Evolutionary conservation across 2,113 vertebrate species (phyloP), one percentile per base, ranked within the genome.

Genomic region (Synchiropus splendidus): DNA sequence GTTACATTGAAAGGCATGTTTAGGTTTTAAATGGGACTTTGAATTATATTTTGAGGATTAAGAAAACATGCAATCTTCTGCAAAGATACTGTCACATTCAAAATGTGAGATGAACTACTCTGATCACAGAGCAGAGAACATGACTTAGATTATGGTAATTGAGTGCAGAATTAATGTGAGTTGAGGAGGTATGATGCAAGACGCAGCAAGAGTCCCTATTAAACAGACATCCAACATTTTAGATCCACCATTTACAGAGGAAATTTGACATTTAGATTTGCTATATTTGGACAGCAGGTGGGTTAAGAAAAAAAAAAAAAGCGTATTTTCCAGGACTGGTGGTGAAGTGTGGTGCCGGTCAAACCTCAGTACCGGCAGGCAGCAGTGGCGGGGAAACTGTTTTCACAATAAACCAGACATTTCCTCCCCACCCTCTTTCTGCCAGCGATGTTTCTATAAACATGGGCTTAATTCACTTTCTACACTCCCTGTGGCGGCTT

Each of bases 381-480:
- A 54, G 44, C 49, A 55, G 42, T 58, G 51, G 56, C 59, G 57
- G 39, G 61, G 36, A 21, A 45, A 49, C 53, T 61, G 51, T 74
- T 83, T 77, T 78, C 36, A 60, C 49, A 76, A 62, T 42, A 75
- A 70, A 71, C 61, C 75, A 77, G 71, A 72, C 70, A 42, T 59
- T 77, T 80, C 77, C 75, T 77, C 56, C 46, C 57, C 66, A 36
- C 69, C 64, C 53, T 46, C 48, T 64, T 9, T 2, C 57, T 55
- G 48, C 43, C 46, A 31, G 61, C 35, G 14, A 39, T 64, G 38
- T 27, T 56, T 62, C 64, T 70, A 61, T 64, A 79, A 75, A 73
- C 66, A 66, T 10, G 10, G 48, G 31, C 31, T 54, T 58, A 36
- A 60, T 64, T 69, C 45, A 51, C 53, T 64, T 58, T 66, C 31